phyloP scores from a whole-genome alignment of 1,140 invertebrate genomes.

The Pteromalus puparum region DNA sequence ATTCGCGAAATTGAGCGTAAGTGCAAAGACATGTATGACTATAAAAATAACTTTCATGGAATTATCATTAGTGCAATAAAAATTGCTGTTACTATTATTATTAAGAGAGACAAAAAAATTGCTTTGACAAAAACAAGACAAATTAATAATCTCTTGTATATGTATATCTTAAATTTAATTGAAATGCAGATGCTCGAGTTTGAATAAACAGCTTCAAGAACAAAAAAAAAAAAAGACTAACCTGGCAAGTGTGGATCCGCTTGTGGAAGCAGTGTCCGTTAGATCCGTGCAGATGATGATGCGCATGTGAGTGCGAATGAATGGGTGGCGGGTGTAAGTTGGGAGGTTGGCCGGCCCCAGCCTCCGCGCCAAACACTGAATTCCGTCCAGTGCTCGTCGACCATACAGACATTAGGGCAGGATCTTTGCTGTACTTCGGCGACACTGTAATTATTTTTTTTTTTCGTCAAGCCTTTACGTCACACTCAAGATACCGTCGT shows the following conservation, averaged over 20 bases:
- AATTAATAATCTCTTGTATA: neutral
- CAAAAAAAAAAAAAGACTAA: slow-evolving; percentile 57
- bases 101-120: no score
- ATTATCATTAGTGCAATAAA: neutral
- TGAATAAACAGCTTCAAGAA: slow-evolving; percentile 50
- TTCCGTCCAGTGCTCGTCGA: slow-evolving; percentile 74
- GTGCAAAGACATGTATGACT: neutral
- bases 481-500: no score
- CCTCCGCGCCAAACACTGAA: slow-evolving; percentile 64
- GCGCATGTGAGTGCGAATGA: slow-evolving; percentile 66
- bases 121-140: no score
- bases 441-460: neutral
- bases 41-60: neutral
- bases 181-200: no score
- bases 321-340: slow-evolving; percentile 64
- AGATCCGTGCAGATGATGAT: slow-evolving; percentile 64
- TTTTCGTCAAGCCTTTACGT: no score
- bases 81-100: no score
- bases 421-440: slow-evolving; percentile 35
- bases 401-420: slow-evolving; percentile 74
- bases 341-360: slow-evolving; percentile 59
- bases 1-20: neutral
- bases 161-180: no score
- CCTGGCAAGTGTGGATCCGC: slow-evolving; percentile 70
- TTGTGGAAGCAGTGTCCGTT: slow-evolving; percentile 71